phyloP scores from a whole-genome alignment of 2,113 vertebrate species.

The Cyprinus carpio region DNA sequence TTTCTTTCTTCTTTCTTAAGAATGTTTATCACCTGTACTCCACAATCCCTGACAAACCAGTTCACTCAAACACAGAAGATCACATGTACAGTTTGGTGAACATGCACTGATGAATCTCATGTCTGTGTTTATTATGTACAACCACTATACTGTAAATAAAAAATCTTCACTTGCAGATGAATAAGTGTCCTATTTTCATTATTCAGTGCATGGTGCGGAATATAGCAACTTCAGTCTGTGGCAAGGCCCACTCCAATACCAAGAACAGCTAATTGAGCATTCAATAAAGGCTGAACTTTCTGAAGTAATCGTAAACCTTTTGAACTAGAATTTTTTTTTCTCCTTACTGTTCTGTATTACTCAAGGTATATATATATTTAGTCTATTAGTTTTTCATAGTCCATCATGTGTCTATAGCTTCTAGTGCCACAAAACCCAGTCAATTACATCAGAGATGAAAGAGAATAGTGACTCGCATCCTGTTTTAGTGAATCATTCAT shows the following conservation, averaged over 20 bases:
- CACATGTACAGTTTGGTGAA: conserved; percentile 37
- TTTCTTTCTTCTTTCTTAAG: not conserved
- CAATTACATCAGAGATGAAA: too few relatives aligned
- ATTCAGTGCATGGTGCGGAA: not conserved
- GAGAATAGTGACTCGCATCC: too few relatives aligned
- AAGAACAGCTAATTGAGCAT: not conserved
- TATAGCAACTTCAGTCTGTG: not conserved
- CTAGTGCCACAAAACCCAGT: too few relatives aligned
- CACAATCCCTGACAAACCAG: conserved; percentile 38
- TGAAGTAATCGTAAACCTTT: not conserved
- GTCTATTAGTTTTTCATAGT: too few relatives aligned
- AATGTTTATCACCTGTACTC: conserved; percentile 43
- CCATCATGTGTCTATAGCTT: too few relatives aligned
- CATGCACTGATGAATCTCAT: conserved; percentile 13
- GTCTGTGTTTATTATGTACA: not conserved
- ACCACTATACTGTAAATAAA: not conserved
- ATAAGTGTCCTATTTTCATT: not conserved
- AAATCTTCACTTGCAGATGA: not conserved
- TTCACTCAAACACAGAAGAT: not conserved
- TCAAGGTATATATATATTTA: too few relatives aligned
- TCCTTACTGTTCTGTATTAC: too few relatives aligned
- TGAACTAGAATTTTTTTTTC: not conserved
- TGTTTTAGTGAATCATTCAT: too few relatives aligned
- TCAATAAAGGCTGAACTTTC: not conserved
- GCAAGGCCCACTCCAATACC: not conserved